A percentile compares a stretch with the other conserved stretches of the same genome.
These are phyloP conservation scores for Melanotaenia nigrans DNA, from an alignment of 2,797 vertebrate species.

Conservation along the genomic window DNA sequence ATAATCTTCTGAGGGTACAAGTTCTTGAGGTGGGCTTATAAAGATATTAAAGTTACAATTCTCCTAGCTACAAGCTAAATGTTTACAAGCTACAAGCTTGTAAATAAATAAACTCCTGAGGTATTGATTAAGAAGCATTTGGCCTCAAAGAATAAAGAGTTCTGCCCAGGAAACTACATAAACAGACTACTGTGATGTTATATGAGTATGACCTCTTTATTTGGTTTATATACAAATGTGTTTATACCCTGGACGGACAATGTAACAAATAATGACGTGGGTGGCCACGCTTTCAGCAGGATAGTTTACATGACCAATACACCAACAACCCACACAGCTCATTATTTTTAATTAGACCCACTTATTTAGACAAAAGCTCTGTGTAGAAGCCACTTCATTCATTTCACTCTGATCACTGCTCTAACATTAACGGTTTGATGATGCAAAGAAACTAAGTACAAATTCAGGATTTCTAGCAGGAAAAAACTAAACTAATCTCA, in stretches of 20 bases:
- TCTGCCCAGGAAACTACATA: background rate
- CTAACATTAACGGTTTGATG: constrained; percentile 4
- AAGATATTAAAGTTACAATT: background rate
- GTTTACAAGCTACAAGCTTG: too few species aligned
- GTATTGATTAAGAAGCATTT: background rate
- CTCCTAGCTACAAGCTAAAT: too few species aligned
- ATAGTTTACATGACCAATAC: constrained; percentile 37
- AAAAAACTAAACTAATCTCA: background rate
- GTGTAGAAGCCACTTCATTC: constrained; percentile 26
- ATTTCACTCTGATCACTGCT: constrained; percentile 29
- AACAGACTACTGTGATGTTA: constrained; percentile 4
- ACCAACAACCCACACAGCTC: constrained; percentile 31
- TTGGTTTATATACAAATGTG: constrained; percentile 24
- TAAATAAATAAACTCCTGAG: background rate
- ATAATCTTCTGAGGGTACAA: background rate
- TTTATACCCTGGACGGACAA: constrained; percentile 16
- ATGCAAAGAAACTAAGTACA: background rate
- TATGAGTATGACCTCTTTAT: background rate
- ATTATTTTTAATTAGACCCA: constrained; percentile 48
- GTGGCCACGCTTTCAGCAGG: constrained; percentile 6
- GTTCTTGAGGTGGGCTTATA: background rate
- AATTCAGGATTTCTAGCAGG: background rate
- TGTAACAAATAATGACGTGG: constrained; percentile 16
- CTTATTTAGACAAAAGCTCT: constrained; percentile 35
- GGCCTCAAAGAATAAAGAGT: too few species aligned